phyloP scores from a whole-genome alignment of 2,888 invertebrate genomes.

The Notodonta dromedarius region DNA sequence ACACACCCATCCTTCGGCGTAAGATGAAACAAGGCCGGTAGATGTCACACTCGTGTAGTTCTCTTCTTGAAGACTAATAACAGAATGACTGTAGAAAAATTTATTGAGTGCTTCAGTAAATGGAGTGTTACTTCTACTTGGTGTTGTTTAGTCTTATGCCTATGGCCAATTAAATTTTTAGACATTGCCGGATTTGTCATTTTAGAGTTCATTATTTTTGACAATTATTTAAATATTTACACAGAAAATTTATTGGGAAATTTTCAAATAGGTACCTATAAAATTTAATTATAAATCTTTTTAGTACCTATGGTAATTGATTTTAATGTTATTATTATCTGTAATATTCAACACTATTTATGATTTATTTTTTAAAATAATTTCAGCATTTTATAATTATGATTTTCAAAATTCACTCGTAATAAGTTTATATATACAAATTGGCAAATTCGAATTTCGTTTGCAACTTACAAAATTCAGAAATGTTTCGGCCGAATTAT shows the following conservation, averaged over 20 bases:
- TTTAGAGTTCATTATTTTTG: too few relatives aligned
- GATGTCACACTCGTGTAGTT: neutral
- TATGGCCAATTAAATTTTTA: neutral
- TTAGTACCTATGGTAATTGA: too few relatives aligned
- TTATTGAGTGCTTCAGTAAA: too few relatives aligned
- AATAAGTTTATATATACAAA: neutral
- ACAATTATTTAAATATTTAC: too few relatives aligned
- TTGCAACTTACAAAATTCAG: constrained; percentile 52
- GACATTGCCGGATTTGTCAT: neutral
- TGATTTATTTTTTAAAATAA: neutral
- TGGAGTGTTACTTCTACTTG: neutral
- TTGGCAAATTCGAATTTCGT: constrained; percentile 18
- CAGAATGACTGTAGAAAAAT: too few relatives aligned
- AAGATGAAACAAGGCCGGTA: neutral
- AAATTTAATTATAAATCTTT: too few relatives aligned
- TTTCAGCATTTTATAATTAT: constrained; percentile 14
- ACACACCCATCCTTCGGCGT: neutral
- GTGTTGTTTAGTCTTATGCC: neutral
- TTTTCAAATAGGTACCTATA: neutral
- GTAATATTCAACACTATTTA: neutral
- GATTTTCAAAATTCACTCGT: constrained; percentile 27
- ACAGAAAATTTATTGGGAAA: too few relatives aligned
- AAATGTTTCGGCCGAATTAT: constrained; percentile 48
- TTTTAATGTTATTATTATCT: neutral
- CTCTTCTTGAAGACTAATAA: neutral